These are phyloP conservation scores for Dolichoris vasculosae DNA, from an alignment of 1,140 invertebrate genomes.

Conservation along the genomic window DNA sequence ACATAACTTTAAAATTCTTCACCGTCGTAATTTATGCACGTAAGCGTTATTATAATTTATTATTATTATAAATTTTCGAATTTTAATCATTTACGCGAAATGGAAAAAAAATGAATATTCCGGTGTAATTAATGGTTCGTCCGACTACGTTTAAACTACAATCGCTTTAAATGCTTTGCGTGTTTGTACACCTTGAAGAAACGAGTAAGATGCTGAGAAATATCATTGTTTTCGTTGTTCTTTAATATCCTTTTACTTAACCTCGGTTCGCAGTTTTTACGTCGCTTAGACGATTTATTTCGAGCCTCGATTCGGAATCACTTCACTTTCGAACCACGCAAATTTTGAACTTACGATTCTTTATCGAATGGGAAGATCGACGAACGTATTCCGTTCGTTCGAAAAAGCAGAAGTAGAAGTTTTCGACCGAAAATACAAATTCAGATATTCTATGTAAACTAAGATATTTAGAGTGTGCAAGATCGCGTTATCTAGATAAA, in stretches of 20 bases:
- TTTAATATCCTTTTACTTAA: neutral
- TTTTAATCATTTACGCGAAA: neutral
- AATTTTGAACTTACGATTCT: neutral
- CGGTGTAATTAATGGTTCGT: neutral
- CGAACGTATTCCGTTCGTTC: too few species aligned
- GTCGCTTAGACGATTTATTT: neutral
- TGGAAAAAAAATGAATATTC: neutral
- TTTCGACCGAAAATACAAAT: too few species aligned
- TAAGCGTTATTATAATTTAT: conserved; percentile 2
- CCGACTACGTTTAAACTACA: neutral
- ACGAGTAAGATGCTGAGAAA: neutral
- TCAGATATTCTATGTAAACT: too few species aligned
- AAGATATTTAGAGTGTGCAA: too few species aligned
- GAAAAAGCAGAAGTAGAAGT: too few species aligned
- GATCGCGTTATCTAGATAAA: too few species aligned
- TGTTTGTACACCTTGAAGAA: neutral
- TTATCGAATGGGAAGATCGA: neutral
- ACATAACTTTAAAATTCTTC: neutral
- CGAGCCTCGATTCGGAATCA: neutral
- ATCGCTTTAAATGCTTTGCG: neutral
- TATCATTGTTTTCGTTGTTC: neutral
- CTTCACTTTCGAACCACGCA: neutral
- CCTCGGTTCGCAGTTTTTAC: neutral
- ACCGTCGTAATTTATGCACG: neutral
- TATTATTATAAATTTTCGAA: neutral